Evolutionary conservation across 1,140 invertebrate species (phyloP), one percentile per base, ranked within the genome.

Genomic region (Oppia nitens): DNA sequence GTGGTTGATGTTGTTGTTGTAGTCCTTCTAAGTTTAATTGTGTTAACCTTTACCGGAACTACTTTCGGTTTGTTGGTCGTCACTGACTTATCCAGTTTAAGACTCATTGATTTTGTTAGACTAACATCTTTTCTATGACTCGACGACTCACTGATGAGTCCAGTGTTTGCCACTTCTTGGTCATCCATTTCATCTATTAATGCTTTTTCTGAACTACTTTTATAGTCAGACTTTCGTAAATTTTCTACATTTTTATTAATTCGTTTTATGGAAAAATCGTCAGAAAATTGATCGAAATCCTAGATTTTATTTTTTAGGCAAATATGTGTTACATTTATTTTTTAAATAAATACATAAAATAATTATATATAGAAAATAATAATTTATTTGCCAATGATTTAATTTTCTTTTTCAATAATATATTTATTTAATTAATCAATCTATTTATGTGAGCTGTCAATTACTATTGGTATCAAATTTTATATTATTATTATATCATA

Each of bases 21-120:
- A 2, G 27, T 17, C 25, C 23, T 54, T 12, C 23, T 27, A 17
- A 28, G 27, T 40, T 20, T 29, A 21, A 20, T 32, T 17, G 20
- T 1, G 9, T 14, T 40, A 17, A 17, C 17, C 32, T 57, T 57
- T 6, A 57, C 14, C 11, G 48, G 17, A 29, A 26, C n/a, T 17
- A 25, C 53, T 49, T 60, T 32, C 21, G 53, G 59, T 26, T 47
- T 24, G 2, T 20, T 23, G 3, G 53, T 56, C 11, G 59, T 45
- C 14, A 47, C 23, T 9, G 1, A 2, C 12, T 40, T 57, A n/a
- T 20, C 40, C 14, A 60, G 23, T 3, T 29, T 27, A 17, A 45
- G n/a, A 29, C 28, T 4, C 17, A 21, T 49, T 12, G 20, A 21
- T 21, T n/a, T n/a, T n/a, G n/a, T n/a, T n/a, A n/a, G n/a, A 40